These are phyloP conservation scores for Hyla sarda DNA, from an alignment of 2,113 vertebrate genomes.

Conservation along the genomic window DNA sequence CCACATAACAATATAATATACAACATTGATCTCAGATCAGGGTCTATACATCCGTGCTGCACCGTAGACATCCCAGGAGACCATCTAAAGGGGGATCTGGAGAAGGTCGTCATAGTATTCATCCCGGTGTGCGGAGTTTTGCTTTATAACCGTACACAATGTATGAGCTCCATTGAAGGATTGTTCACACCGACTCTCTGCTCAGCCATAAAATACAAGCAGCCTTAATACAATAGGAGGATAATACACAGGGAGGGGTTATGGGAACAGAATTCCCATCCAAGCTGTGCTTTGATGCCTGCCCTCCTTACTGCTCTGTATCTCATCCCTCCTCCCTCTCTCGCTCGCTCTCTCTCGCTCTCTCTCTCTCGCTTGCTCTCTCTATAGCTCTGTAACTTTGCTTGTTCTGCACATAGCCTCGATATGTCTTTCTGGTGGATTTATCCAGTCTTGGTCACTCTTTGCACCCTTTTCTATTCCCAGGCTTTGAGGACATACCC, in stretches of 20 bases:
- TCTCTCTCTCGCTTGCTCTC: background rate
- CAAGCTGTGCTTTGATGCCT: slow-evolving; percentile 57
- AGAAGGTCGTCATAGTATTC: background rate
- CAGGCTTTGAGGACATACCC: slow-evolving; percentile 55
- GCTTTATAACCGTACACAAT: slow-evolving; percentile 13
- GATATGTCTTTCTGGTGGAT: slow-evolving; percentile 60
- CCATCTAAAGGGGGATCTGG: background rate
- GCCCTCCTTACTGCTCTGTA: slow-evolving; percentile 51
- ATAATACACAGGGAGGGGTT: slow-evolving; percentile 59
- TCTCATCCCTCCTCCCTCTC: slow-evolving; percentile 36
- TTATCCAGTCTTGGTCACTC: slow-evolving; percentile 49
- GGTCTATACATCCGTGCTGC: background rate
- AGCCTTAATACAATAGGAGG: slow-evolving; percentile 54
- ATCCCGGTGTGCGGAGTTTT: slow-evolving; percentile 17
- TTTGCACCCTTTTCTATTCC: slow-evolving; percentile 31
- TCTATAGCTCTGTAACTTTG: slow-evolving; percentile 57
- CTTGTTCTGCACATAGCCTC: slow-evolving; percentile 45
- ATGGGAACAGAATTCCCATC: slow-evolving; percentile 59
- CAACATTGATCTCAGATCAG: background rate
- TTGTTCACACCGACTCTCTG: slow-evolving; percentile 43
- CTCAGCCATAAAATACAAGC: slow-evolving; percentile 52
- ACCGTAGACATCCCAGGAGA: background rate
- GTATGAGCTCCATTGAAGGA: slow-evolving; percentile 42
- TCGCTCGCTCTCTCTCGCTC: slow-evolving; percentile 8
- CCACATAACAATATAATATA: no score